Base-by-base conservation (phyloP, 2,888 invertebrate genomes). In the Stegophylla sp. region DNA sequence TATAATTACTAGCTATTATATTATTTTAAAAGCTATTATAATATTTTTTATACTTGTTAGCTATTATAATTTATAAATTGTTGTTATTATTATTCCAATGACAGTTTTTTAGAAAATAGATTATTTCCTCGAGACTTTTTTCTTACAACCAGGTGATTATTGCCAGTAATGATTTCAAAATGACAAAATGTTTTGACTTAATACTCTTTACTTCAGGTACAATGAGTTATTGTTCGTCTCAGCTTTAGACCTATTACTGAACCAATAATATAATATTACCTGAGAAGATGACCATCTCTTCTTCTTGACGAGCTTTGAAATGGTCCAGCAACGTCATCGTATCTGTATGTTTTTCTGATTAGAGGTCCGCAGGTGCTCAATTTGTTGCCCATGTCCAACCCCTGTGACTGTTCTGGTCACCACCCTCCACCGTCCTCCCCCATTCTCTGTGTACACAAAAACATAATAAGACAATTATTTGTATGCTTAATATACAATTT, bases 301-400 rank as follows among this genome's bases (percentile, higher is more conserved):
- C 94, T 90, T 85, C 94, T 90, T 85, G 93, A 90, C 83, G 93
- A 93, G 86, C 93, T 93, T 88, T 95, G 95, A 95, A 95, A 96
- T 87, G 97, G 97, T 87, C 96, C 95, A 1, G 61, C 45, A 69
- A 69, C 69, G 88, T 96, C 95, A 88, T 95, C 96, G 89, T 96
- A 95, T 87, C 96, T 93, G 89, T 97, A 97, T 87, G 94, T 95
- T 90, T 96, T 97, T 89, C 96, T 93, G 89, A 96, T 93, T 87
- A 97, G 91, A 86, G 97, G 97, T 86, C 96, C 97, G 90, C 97
- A 97, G 86, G 96, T 95, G 88, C 95, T 95, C 87, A 97, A 90
- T 90, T 97, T 97, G 90, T 97, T 97, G 89, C 97, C 97, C 97
- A 97, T 96, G 48, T 82, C 73, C 75, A 74, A 81, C 83, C 71